These are phyloP conservation scores for Anhinga anhinga DNA, from an alignment of 2,113 vertebrate genomes.

Conservation along the genomic window DNA sequence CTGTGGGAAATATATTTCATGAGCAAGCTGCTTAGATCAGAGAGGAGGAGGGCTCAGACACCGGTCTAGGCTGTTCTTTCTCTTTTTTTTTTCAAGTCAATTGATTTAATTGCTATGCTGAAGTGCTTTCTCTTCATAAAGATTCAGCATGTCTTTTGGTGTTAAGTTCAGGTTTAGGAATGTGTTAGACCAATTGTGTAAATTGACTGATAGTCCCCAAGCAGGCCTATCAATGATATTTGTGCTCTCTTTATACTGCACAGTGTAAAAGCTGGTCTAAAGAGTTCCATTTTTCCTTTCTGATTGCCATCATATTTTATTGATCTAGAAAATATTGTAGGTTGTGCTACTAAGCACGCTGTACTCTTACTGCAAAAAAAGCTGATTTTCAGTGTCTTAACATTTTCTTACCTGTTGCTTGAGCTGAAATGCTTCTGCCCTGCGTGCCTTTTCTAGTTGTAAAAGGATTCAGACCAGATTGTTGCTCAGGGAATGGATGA, in stretches of 20 bases:
- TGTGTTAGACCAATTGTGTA: constrained; percentile 19
- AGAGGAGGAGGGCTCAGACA: constrained; percentile 20
- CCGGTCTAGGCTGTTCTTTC: neutral
- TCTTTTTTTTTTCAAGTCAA: neutral
- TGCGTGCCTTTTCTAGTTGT: neutral
- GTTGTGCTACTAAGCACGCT: neutral
- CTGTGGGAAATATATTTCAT: constrained; percentile 55
- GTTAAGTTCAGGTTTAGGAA: constrained; percentile 40
- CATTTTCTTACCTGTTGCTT: neutral
- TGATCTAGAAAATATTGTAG: neutral
- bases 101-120: constrained; percentile 38
- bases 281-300: neutral
- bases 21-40: constrained; percentile 33
- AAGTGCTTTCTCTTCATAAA: constrained; percentile 31
- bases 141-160: constrained; percentile 18
- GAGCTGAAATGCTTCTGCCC: neutral
- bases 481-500: neutral
- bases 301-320: neutral
- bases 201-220: constrained; percentile 22
- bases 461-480: neutral
- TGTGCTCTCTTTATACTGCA: neutral
- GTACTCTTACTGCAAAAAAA: neutral
- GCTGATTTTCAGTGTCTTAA: neutral
- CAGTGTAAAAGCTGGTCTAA: neutral
- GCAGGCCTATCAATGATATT: constrained; percentile 6